These are phyloP conservation scores for Iguana delicatissima DNA, from an alignment of 2,797 vertebrate genomes.

Conservation along the genomic window DNA sequence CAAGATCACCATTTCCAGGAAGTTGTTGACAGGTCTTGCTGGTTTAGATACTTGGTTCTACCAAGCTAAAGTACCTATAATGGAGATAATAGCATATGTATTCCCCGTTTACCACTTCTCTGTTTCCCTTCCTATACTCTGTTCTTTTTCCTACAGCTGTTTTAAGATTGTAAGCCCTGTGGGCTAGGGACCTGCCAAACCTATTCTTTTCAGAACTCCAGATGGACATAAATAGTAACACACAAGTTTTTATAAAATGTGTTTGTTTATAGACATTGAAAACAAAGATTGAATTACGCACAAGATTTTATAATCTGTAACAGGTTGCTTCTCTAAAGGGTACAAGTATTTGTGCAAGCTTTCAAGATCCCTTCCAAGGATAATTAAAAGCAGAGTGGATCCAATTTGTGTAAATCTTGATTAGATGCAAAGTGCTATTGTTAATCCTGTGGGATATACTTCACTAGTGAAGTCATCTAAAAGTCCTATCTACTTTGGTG, in stretches of 20 bases:
- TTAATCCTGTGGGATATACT: not conserved
- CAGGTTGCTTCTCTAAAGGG: not conserved
- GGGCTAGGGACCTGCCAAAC: slow-evolving; percentile 4
- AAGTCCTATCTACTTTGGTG: not conserved
- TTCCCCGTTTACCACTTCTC: not conserved
- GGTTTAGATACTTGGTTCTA: not conserved
- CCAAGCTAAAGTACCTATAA: not conserved
- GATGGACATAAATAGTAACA: not conserved
- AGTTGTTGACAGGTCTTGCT: not conserved
- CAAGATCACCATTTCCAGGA: not conserved
- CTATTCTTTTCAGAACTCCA: not conserved
- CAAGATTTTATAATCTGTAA: not conserved
- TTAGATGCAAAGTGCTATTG: not conserved
- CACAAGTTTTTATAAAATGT: not conserved
- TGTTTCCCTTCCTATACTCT: not conserved
- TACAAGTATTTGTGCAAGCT: not conserved
- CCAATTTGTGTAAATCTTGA: not conserved
- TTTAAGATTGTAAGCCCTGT: not conserved
- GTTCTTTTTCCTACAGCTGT: not conserved
- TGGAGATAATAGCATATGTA: not conserved
- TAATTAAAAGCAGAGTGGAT: not conserved
- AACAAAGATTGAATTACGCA: not conserved
- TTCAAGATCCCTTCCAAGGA: not conserved
- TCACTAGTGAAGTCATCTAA: not conserved
- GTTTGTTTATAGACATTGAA: not conserved